Conservation (phyloP, 2,113 vertebrate species). For the Prolemur simus region DNA sequence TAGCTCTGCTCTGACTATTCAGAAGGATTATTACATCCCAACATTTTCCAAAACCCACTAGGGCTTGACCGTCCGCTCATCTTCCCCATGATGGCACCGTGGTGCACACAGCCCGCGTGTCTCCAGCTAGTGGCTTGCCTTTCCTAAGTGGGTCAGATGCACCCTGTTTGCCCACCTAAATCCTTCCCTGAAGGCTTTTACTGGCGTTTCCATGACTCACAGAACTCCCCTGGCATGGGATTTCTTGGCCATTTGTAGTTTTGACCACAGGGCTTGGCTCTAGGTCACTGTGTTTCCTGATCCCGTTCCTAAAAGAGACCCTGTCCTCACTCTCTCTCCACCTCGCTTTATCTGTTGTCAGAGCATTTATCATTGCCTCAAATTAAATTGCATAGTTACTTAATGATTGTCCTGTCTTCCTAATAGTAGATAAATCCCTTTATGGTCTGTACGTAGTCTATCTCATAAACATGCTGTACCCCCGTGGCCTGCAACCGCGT, state of each 20-base stretch:
- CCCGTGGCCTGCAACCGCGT: neutral
- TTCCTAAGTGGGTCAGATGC: neutral
- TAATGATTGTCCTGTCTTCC: neutral
- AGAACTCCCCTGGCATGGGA: neutral
- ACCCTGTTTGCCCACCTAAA: neutral
- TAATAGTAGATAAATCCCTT: neutral
- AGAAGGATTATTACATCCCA: neutral
- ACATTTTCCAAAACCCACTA: neutral
- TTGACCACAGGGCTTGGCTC: neutral
- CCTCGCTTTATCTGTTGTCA: neutral
- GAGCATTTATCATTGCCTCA: neutral
- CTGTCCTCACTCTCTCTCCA: neutral
- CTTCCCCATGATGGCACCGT: accelerated
- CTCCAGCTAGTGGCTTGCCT: neutral
- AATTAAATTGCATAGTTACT: neutral
- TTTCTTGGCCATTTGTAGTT: neutral
- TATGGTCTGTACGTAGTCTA: neutral
- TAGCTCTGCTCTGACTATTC: neutral
- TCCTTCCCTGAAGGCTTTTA: neutral
- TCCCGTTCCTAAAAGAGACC: neutral
- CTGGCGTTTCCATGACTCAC: neutral
- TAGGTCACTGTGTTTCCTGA: neutral
- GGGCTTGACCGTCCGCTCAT: neutral
- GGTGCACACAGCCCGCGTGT: accelerated
- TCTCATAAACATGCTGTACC: neutral